Conservation (phyloP, 37 sponge, comb jelly and placozoan genomes). For the Spongia lamella region DNA sequence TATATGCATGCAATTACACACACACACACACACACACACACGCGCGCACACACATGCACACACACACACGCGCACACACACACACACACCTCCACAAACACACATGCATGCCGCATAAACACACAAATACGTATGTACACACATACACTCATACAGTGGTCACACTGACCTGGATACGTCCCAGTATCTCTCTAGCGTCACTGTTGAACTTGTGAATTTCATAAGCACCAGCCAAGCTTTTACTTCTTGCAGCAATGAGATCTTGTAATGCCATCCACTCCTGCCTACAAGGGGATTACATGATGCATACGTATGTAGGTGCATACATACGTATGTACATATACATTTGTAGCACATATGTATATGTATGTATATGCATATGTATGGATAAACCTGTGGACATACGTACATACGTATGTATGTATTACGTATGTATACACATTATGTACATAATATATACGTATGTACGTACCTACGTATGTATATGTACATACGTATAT, state of each 20-base stretch:
- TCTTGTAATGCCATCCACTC: conserved; percentile 70
- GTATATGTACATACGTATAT: neutral
- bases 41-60: neutral
- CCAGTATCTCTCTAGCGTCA: conserved; percentile 73
- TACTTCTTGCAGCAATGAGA: conserved; percentile 55
- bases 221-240: conserved; percentile 72
- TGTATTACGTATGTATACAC: no score
- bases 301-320: no score
- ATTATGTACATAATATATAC: no score
- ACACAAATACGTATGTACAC: neutral
- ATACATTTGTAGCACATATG: no score
- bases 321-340: no score
- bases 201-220: conserved; percentile 87
- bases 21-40: conserved; percentile 2
- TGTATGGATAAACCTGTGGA: no score
- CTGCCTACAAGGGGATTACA: conserved; percentile 20
- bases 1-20: neutral
- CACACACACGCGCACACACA: neutral
- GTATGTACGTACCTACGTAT: neutral
- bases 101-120: neutral
- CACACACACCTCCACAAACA: conserved; percentile 1
- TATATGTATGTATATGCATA: no score
- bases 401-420: no score
- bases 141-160: neutral
- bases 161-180: conserved; percentile 52